Conservation (phyloP, 2,797 vertebrate species). For the Acipenser transmontanus region DNA sequence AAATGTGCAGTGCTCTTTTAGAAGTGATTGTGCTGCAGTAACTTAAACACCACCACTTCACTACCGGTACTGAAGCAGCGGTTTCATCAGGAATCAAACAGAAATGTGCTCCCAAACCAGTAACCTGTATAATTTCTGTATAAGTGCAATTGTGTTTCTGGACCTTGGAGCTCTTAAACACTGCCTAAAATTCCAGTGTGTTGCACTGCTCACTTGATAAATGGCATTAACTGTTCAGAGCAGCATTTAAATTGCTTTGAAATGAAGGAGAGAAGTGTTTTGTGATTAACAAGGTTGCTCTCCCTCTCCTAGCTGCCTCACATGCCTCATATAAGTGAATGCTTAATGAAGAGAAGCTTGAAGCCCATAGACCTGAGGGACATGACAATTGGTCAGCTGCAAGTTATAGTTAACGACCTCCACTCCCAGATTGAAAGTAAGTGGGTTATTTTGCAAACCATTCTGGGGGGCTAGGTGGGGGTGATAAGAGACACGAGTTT, state of each 20-base stretch:
- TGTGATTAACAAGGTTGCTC: slow-evolving; percentile 3
- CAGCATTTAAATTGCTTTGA: background rate
- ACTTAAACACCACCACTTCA: no score
- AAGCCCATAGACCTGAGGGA: slow-evolving; percentile 89
- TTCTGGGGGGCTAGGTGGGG: no score
- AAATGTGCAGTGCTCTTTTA: no score
- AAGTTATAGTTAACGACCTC: slow-evolving; percentile 96
- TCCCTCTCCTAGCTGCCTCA: slow-evolving; percentile 77
- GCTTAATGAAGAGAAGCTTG: slow-evolving; percentile 94
- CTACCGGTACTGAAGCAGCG: no score
- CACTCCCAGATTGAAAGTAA: slow-evolving; percentile 98
- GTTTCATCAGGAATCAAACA: no score
- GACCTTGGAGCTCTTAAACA: background rate
- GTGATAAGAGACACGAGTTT: no score
- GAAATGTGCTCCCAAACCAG: no score
- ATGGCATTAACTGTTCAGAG: background rate
- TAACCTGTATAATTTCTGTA: no score
- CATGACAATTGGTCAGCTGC: slow-evolving; percentile 95
- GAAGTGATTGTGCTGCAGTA: no score
- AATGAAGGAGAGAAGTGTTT: background rate
- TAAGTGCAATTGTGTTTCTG: background rate
- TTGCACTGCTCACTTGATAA: background rate
- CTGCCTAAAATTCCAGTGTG: background rate
- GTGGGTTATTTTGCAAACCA: slow-evolving; percentile 33
- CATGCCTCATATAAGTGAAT: slow-evolving; percentile 95